phyloP scores from a whole-genome alignment of 1,140 invertebrate genomes.

The Brachionus koreanus region DNA sequence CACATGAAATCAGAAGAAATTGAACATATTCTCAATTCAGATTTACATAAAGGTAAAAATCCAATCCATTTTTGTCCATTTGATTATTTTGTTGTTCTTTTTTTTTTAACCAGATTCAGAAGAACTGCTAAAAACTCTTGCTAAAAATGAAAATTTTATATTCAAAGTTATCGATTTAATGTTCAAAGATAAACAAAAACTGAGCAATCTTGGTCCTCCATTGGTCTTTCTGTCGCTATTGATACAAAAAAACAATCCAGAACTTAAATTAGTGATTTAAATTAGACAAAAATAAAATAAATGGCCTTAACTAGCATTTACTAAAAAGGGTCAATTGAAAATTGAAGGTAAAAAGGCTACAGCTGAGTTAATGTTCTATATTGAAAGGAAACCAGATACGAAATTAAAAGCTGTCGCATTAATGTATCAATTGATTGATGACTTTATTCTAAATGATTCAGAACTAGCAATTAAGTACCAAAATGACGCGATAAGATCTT shows the following conservation, averaged over 20 bases:
- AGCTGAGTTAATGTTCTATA: slow-evolving; percentile 1
- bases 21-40: background rate
- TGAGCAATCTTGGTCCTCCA: background rate
- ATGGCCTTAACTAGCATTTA: background rate
- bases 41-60: background rate
- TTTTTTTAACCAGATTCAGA: background rate
- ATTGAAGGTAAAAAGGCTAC: slow-evolving; percentile 21
- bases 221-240: background rate
- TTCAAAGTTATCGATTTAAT: background rate
- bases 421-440: background rate
- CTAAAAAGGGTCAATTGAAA: background rate
- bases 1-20: background rate
- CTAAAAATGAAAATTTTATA: background rate
- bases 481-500: background rate
- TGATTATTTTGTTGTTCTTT: too few species aligned
- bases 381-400: background rate
- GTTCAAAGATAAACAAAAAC: background rate
- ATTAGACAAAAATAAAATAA: background rate
- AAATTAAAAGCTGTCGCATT: background rate
- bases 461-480: background rate
- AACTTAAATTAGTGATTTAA: background rate
- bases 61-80: too few species aligned
- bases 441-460: background rate
- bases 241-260: background rate
- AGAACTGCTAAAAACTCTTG: background rate